Conservation (phyloP, 2,113 vertebrate species). For the Dicentrarchus labrax region DNA sequence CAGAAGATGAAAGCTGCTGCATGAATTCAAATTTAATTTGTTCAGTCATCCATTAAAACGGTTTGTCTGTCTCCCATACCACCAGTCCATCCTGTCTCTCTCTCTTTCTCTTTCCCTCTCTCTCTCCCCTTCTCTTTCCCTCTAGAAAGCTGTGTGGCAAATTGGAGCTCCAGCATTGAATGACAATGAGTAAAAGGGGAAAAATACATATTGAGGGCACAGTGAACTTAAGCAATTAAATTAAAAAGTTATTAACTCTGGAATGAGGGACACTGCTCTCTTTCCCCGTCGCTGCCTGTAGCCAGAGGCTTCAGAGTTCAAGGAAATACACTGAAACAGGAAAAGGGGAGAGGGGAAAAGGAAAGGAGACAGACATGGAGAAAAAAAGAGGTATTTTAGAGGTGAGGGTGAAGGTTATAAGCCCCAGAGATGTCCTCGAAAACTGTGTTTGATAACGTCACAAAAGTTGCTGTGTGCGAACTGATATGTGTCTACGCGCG, state of each 20-base stretch:
- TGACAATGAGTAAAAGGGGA: conserved; percentile 80
- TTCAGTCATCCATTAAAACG: conserved; percentile 86
- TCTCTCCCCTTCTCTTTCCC: conserved; percentile 34
- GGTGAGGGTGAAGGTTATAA: conserved; percentile 42
- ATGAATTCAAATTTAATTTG: conserved; percentile 87
- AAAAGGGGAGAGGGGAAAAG: not conserved
- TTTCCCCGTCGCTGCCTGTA: conserved; percentile 62
- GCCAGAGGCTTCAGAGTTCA: conserved; percentile 61
- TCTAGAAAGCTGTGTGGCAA: conserved; percentile 80
- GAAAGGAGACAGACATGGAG: not conserved
- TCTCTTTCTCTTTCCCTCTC: conserved; percentile 22
- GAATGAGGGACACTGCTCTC: conserved; percentile 76
- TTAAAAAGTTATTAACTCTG: conserved; percentile 85
- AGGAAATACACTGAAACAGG: conserved; percentile 45
- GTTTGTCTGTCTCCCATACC: conserved; percentile 72
- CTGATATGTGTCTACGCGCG: not conserved
- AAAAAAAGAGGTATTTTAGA: conserved; percentile 30
- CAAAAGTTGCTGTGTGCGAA: not conserved
- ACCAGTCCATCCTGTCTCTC: conserved; percentile 47
- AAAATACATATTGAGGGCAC: conserved; percentile 81
- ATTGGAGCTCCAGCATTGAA: conserved; percentile 79
- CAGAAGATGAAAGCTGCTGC: conserved; percentile 81
- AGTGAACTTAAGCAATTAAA: conserved; percentile 85
- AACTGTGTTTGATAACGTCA: not conserved
- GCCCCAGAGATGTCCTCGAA: conserved; percentile 17